These are phyloP conservation scores for Cylindroiulus punctatus DNA, from an alignment of 2,888 invertebrate genomes.

Conservation along the genomic window DNA sequence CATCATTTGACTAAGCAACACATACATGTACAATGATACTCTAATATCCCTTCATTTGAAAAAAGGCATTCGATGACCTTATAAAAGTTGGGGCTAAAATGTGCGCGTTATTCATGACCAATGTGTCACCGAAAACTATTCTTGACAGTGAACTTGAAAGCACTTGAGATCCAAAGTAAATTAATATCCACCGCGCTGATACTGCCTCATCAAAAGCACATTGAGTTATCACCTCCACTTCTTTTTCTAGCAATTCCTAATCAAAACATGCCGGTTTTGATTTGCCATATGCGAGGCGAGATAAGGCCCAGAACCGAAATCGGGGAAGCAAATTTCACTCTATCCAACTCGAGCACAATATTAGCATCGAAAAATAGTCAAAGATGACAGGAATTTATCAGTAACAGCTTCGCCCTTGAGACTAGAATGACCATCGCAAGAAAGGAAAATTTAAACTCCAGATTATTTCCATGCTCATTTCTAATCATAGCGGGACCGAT, in stretches of 20 bases:
- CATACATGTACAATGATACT: too few relatives aligned
- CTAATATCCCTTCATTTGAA: too few relatives aligned
- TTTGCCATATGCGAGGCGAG: not conserved
- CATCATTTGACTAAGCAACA: too few relatives aligned
- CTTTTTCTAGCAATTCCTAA: not conserved
- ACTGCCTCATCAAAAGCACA: not conserved
- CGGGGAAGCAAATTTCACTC: not conserved
- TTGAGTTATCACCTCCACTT: slow-evolving; percentile 27
- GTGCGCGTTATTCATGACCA: not conserved
- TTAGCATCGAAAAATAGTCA: not conserved
- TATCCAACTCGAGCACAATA: not conserved
- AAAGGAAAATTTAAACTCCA: slow-evolving; percentile 4
- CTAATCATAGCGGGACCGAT: slow-evolving; percentile 2
- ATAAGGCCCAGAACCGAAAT: not conserved
- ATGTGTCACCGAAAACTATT: not conserved
- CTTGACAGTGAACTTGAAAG: slow-evolving; percentile 35
- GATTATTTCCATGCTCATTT: not conserved
- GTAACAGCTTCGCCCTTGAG: too few relatives aligned
- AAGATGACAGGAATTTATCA: not conserved
- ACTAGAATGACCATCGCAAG: not conserved
- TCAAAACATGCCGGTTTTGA: not conserved
- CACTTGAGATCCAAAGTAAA: slow-evolving; percentile 6
- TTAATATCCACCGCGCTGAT: slow-evolving; percentile 6
- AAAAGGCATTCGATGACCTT: too few relatives aligned
- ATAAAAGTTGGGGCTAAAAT: not conserved